Conservation (phyloP, 35 echinoderm and acorn worm genomes). For the Acanthaster planci region DNA sequence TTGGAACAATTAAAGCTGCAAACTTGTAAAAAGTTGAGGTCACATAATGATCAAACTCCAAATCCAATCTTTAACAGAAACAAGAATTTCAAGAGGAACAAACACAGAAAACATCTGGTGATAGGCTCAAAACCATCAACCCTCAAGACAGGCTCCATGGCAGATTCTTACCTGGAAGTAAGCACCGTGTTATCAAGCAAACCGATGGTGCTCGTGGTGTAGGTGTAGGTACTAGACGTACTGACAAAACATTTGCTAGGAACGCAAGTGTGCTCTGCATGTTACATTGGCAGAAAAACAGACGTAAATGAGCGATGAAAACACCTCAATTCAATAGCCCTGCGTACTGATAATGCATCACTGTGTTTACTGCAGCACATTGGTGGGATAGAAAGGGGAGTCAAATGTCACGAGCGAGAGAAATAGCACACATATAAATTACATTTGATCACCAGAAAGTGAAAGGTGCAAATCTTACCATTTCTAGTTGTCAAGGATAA, state of each 20-base stretch:
- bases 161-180: slow-evolving; percentile 75
- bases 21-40: too few species aligned
- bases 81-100: not conserved
- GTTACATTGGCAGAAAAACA: not conserved
- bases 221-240: slow-evolving; percentile 79
- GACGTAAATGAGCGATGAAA: not conserved
- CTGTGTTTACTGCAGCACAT: too few species aligned
- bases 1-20: too few species aligned
- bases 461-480: too few species aligned
- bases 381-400: not conserved
- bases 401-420: too few species aligned
- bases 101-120: not conserved
- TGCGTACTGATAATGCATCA: not conserved
- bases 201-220: slow-evolving; percentile 87
- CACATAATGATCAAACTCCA: too few species aligned
- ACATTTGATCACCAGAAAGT: too few species aligned
- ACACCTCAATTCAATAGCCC: not conserved
- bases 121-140: not conserved
- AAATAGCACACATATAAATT: too few species aligned
- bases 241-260: slow-evolving; percentile 89
- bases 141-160: too few species aligned
- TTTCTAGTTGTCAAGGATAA: too few species aligned
- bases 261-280: slow-evolving; percentile 60
- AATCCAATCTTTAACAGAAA: not conserved
- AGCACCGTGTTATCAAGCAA: slow-evolving; percentile 68